Evolutionary conservation across 2,888 invertebrate genomes (phyloP), one percentile per base, ranked within the genome.

Genomic region (Tuberolachnus salignus): DNA sequence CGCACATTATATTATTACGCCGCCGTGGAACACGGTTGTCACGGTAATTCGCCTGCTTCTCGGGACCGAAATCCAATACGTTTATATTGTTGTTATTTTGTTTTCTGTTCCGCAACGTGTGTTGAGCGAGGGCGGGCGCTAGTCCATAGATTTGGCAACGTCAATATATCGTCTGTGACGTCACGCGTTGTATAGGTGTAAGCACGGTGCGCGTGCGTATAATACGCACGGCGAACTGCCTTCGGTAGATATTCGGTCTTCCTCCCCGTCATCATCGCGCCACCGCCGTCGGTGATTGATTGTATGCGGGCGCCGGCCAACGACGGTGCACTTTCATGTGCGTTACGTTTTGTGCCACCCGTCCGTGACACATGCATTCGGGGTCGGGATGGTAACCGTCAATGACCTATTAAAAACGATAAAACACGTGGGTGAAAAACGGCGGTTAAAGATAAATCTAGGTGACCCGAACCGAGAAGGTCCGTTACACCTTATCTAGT

Each of bases 71-170:
- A 34, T 34, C 34, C 34, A 34, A 34, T 34, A 34, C 34, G 34
- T 34, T 34, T 34, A 4, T 34, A 34, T 34, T 34, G 34, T 34
- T 42, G 34, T 73, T 44, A 9, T 63, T 64, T 21, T 57, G 21
- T 53, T 21, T 14, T 44, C 46, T 34, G 46, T 46, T 1, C 19
- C 2, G 21, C 55, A 3, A 1, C 63, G 19, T 2, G 44, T 66
- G 19, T 44, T 6, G 55, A 44, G 42, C 13, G 55, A 44, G 42
- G n/a, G 14, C 49, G 71, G 46, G 21, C 63, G 44, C n/a, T n/a
- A n/a, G 44, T 19, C 49, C 16, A 49, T 75, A 67, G n/a, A 55
- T 67, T 78, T 67, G 59, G 59, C 69, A 69, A 78, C 51, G 59
- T 78, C 51, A 21, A 23, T 26, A 23, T 49, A 34, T 34, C 49